These are phyloP conservation scores for Diarsia brunnea DNA, from an alignment of 2,888 invertebrate genomes.

Conservation along the genomic window DNA sequence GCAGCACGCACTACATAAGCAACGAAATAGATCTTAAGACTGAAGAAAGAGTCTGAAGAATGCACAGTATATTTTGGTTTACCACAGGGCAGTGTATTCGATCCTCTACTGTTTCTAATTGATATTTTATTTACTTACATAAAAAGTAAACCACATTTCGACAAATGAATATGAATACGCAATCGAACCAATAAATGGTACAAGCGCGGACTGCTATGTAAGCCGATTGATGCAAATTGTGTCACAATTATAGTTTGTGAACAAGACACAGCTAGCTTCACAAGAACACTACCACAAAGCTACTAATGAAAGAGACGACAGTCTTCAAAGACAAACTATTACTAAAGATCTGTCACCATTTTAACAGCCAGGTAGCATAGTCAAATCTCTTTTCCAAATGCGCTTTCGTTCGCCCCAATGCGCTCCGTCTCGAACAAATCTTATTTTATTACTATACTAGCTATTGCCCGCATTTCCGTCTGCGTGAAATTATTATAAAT, in stretches of 20 bases:
- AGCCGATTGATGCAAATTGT: background rate
- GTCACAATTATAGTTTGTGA: too few relatives aligned
- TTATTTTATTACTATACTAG: background rate
- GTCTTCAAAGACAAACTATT: constrained; percentile 1
- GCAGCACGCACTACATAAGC: background rate
- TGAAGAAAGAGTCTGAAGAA: background rate
- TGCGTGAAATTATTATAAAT: too few relatives aligned
- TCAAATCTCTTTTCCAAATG: background rate
- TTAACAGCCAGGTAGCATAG: background rate
- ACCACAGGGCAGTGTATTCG: background rate
- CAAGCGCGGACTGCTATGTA: background rate
- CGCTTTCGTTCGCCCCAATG: background rate
- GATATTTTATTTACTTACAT: background rate
- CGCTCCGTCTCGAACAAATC: background rate
- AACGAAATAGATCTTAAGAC: background rate
- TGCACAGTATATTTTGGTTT: background rate
- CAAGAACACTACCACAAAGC: background rate
- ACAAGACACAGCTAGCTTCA: too few relatives aligned
- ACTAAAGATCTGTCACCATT: background rate
- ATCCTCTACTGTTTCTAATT: background rate
- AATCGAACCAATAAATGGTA: background rate
- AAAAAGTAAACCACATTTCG: background rate
- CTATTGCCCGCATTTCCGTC: too few relatives aligned
- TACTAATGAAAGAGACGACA: background rate
- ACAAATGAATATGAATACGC: background rate